Base-by-base conservation (phyloP, 2,113 vertebrate species). In the Rhineura floridana region DNA sequence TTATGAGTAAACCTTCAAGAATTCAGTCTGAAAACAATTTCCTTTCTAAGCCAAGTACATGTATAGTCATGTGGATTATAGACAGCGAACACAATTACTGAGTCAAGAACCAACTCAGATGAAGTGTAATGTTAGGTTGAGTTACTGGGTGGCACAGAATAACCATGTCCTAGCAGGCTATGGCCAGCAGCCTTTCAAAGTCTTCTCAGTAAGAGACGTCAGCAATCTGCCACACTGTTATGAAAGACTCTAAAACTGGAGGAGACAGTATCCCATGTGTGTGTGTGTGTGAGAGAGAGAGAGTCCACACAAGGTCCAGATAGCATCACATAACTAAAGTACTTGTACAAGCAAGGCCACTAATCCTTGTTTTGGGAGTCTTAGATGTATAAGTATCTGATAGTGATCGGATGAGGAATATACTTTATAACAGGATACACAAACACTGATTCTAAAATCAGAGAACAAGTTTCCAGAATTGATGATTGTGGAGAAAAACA, bases 81-180 rank as follows among this genome's bases (percentile, higher is more conserved):
- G 72, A 84, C 72, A 67, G 70, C 23, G 1, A 62, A 67, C 21
- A 25, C 55, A 33, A 11, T 72, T 0, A 39, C 55, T 4, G 3
- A 48, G 11, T 33, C 11, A 0, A 3, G 2, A 72, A 15, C 3
- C 23, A 2, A 8, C 1, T 0, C 79, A 17, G 39, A 36, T 80
- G 33, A 76, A 25, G 11, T 39, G 33, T 28, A 83, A 6, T 67
- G 19, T 48, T 78, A 48, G 30, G 62, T 50, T 65, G 23, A 77
- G 44, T 65, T 86, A n/a, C 28, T 9, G 10, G 59, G 73, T 48
- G 23, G 8, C 73, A 65, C 30, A 67, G 7, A 67, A 86, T 33
- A 79, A 59, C 25, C 33, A 28, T 52, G n/a, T 52, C 23, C n/a
- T 52, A 10, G 42, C 19, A 28, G 77, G 55, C 11, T 59, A 48